Conservation (phyloP, 2,113 vertebrate species). For the Aspidoscelis tigris region DNA sequence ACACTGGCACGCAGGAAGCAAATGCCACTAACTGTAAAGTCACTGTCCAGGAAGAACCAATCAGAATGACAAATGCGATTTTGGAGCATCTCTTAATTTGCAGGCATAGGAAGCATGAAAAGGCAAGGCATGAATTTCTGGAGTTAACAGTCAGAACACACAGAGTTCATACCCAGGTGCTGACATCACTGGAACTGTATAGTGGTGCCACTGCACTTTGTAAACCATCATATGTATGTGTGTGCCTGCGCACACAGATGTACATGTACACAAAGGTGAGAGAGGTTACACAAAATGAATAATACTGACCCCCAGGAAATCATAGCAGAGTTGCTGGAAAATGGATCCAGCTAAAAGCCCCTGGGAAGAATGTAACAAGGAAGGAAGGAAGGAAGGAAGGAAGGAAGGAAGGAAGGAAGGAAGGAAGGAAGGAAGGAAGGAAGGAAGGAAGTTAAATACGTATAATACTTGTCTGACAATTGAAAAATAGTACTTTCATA, state of each 20-base stretch:
- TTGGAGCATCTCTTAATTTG: not conserved
- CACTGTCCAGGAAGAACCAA: conserved; percentile 7
- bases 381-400: too few species aligned
- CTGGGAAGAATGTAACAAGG: too few species aligned
- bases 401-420: too few species aligned
- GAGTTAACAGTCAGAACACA: not conserved
- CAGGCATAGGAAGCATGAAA: not conserved
- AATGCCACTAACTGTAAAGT: conserved; percentile 4
- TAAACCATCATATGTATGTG: not conserved
- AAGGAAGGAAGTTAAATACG: too few species aligned
- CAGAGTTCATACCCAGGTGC: not conserved
- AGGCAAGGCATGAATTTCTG: not conserved
- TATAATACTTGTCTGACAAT: too few species aligned
- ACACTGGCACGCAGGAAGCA: not conserved
- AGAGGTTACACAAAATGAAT: not conserved
- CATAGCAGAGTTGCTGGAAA: not conserved
- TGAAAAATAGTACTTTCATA: too few species aligned
- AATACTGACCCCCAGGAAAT: not conserved
- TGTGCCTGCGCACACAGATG: too few species aligned
- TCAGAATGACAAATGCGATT: not conserved
- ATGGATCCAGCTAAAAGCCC: too few species aligned
- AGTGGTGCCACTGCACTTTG: not conserved
- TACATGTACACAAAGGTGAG: too few species aligned
- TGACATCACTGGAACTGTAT: not conserved
- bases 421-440: too few species aligned